Evolutionary conservation across 2,888 invertebrate genomes (phyloP), one percentile per base, ranked within the genome.

Genomic region (Erannis defoliaria): DNA sequence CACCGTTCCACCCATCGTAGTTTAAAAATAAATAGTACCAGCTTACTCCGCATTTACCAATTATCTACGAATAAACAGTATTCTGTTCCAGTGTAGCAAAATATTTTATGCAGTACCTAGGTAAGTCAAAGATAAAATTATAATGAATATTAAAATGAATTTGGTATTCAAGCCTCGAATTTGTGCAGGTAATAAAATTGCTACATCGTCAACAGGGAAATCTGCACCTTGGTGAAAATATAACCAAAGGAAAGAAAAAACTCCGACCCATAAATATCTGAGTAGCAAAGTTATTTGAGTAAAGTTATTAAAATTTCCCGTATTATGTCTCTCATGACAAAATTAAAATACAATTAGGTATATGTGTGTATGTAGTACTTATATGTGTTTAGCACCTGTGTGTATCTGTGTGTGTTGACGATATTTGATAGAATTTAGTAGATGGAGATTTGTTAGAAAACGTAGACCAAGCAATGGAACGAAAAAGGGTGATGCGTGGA

Each of bases 101-200:
- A 38, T 19, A 9, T 19, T 46, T 46, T 12, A 31, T 46, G 31
- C 31, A 18, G 8, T n/a, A 33, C 31, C 19, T 19, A 18, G 6
- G 12, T 31, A n/a, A n/a, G 6, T 12, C 31, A 46, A 1, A 18
- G 31, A 33, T 31, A 46, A 31, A 5, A 19, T 46, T 29, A 45
- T 26, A 46, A 46, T 31, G 33, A 46, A 46, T 46, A 31, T 33
- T 46, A 31, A 46, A 31, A 46, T 31, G 1, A 31, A 19, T 19
- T 46, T 46, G 46, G 19, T 19, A 46, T 46, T 46, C 33, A 18
- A 31, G 46, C 18, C 31, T 46, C 12, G 6, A 46, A 46, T 6
- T 46, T 46, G 46, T 46, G 31, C 31, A 46, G 31, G 31, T 19
- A 46, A 46, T 46, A 46, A 46, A 46, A 46, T 19, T 46, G 46